These are phyloP conservation scores for Stenolophus ochropezus DNA, from an alignment of 2,888 invertebrate species.

Conservation along the genomic window DNA sequence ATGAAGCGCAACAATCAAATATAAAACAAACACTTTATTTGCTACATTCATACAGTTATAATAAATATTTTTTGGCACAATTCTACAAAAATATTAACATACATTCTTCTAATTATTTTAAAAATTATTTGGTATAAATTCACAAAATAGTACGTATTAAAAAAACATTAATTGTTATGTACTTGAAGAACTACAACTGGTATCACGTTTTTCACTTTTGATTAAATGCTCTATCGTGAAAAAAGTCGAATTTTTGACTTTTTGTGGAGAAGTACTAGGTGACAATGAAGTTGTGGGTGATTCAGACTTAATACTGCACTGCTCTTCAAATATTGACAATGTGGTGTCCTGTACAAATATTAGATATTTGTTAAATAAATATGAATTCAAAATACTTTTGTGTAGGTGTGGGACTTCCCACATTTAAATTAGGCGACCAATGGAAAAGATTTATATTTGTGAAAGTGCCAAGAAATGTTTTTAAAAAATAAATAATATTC, in stretches of 20 bases:
- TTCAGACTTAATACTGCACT: constrained; percentile 60
- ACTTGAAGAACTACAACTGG: not conserved
- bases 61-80: not conserved
- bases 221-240: constrained; percentile 73
- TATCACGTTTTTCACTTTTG: constrained; percentile 68
- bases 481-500: constrained; percentile 1
- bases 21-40: constrained; percentile 2
- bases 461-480: constrained; percentile 15
- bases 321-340: constrained; percentile 46
- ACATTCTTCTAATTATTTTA: not conserved
- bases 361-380: constrained; percentile 20
- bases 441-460: not conserved
- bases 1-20: not conserved
- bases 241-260: constrained; percentile 71
- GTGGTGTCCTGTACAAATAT: constrained; percentile 46
- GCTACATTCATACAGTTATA: not conserved
- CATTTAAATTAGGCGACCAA: constrained; percentile 6
- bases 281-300: not conserved
- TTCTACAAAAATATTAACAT: constrained; percentile 21
- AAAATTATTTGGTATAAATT: not conserved
- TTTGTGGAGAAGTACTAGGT: constrained; percentile 61
- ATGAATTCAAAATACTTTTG: not conserved
- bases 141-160: no score
- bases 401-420: not conserved
- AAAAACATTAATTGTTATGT: no score